These are phyloP conservation scores for Tanypteryx hageni DNA, from an alignment of 2,888 invertebrate species.

Conservation along the genomic window DNA sequence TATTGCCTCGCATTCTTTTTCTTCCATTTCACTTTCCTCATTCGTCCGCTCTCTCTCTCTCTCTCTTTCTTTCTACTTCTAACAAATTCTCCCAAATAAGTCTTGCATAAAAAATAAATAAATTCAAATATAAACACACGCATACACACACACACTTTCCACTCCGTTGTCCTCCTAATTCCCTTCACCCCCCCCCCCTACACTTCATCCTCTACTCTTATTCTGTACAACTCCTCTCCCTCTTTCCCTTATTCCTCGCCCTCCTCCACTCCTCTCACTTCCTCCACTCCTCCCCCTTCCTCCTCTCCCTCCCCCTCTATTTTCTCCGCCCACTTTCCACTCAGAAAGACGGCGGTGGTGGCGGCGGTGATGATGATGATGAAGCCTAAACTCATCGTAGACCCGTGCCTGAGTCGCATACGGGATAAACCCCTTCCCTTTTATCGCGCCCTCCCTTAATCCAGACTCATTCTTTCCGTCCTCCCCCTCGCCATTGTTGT, in stretches of 20 bases:
- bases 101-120: too few species aligned
- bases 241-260: too few species aligned
- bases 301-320: not conserved
- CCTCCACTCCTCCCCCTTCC: not conserved
- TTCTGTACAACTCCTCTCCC: not conserved
- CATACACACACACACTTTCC: too few species aligned
- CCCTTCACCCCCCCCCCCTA: not conserved
- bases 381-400: slow-evolving; percentile 21
- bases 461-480: not conserved
- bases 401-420: slow-evolving; percentile 44
- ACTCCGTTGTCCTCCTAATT: not conserved
- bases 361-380: slow-evolving; percentile 20
- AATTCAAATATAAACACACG: too few species aligned
- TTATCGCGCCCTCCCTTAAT: not conserved
- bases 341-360: not conserved
- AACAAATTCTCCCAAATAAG: too few species aligned
- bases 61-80: too few species aligned
- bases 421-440: slow-evolving; percentile 31
- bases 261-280: not conserved
- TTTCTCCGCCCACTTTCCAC: not conserved
- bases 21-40: too few species aligned
- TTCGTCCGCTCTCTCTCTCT: too few species aligned
- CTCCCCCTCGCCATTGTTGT: not conserved
- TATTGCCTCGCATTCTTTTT: too few species aligned
- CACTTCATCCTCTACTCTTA: too few species aligned